These are phyloP conservation scores for Ptilonorhynchus violaceus DNA, from an alignment of 2,113 vertebrate species.

Conservation along the genomic window DNA sequence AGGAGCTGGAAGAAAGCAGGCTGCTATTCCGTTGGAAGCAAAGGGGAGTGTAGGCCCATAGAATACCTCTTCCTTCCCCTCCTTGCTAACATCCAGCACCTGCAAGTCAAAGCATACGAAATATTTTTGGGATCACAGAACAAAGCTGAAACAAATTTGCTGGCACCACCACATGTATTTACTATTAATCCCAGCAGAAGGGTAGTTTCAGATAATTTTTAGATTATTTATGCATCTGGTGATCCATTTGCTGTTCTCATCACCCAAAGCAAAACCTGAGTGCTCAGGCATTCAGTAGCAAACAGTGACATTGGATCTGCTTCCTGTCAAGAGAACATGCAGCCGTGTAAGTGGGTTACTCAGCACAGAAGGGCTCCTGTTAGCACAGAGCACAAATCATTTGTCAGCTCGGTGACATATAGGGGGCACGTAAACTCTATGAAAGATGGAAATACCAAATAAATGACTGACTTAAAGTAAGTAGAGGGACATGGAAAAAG, in stretches of 20 bases:
- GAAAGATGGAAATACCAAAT: not conserved
- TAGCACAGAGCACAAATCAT: not conserved
- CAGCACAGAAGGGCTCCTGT: not conserved
- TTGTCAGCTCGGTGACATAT: not conserved
- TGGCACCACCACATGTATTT: not conserved
- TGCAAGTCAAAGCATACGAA: constrained; percentile 43
- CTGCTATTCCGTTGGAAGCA: constrained; percentile 93
- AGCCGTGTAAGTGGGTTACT: rapidly evolving
- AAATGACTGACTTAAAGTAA: not conserved
- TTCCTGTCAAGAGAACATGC: not conserved
- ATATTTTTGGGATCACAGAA: not conserved
- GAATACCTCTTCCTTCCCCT: constrained; percentile 95
- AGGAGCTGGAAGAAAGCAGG: constrained; percentile 93
- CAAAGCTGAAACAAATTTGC: not conserved
- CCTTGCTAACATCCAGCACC: constrained; percentile 92
- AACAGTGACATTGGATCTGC: not conserved
- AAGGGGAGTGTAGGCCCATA: constrained; percentile 95
- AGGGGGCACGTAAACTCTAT: not conserved
- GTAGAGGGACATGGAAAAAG: not conserved
- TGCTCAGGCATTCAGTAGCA: not conserved
- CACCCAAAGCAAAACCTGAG: not conserved
- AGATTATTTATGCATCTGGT: not conserved
- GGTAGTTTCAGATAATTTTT: not conserved
- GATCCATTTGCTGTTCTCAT: not conserved
- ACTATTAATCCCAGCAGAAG: not conserved